Evolutionary conservation across 2,888 invertebrate species (phyloP), one percentile per base, ranked within the genome.

Genomic region (Nemurella pictetii): DNA sequence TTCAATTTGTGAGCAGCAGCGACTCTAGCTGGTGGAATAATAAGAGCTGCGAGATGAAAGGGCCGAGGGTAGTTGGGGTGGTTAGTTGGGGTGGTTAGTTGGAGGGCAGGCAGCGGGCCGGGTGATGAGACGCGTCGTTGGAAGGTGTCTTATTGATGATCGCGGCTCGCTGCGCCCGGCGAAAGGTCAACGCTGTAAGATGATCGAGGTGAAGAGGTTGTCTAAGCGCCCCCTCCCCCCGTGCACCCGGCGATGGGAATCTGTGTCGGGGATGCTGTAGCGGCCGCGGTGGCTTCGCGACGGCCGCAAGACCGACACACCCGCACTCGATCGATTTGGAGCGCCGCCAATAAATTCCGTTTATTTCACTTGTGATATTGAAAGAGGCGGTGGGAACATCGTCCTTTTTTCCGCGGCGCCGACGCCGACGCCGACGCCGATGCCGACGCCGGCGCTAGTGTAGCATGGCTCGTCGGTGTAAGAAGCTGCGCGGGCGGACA

Each of bases 1-100:
- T 85, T 85, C 85, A 85, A 85, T 85, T 85, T 85, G 85, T 84
- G 84, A 84, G n/a, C n/a, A n/a, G n/a, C n/a, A 84, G 72, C 55
- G 55, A 82, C 72, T 82, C 72, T 55, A 29, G 78, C 29, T 82
- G 82, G 55, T 72, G 28, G 25, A 82, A 82, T 82, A 82, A 82
- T 55, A 72, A 2, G 80, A 5, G 80, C 9, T 32, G 26, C 35
- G 35, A 80, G 36, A 25, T n/a, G 74, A 78, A 29, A 78, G n/a
- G 78, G n/a, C n/a, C 26, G 30, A 15, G 75, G 28, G 26, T 2
- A 32, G 55, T 27, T 82, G 55, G 29, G 28, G 12, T 27, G 77
- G 12, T 15, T n/a, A 74, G 9, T 5, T n/a, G 74, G 25, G 74
- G 25, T 7, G 15, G 7, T 7, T 36, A 29, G 26, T 83, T 28